Evolutionary conservation across 2,113 vertebrate species (phyloP).

Genomic region (Baryphthengus martii): DNA sequence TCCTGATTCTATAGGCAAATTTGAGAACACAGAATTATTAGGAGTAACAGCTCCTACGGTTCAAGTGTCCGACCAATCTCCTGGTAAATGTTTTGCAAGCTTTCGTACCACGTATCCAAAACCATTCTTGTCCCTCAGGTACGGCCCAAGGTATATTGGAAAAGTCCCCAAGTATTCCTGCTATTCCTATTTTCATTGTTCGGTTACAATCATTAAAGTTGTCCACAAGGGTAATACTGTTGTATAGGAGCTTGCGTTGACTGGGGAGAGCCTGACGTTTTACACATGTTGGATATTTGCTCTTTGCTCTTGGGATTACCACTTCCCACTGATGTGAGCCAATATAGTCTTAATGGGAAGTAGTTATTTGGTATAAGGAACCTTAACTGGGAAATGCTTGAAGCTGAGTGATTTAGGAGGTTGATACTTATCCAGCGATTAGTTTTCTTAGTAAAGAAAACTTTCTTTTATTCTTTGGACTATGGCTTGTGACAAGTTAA

Average conservation of each 20-base stretch:
- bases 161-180: neutral
- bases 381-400: neutral
- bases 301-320: neutral
- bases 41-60: neutral
- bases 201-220: neutral
- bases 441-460: neutral
- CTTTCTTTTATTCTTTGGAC: neutral
- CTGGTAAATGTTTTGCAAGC: neutral
- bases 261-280: rapidly evolving
- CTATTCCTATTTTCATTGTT: neutral
- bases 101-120: neutral
- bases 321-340: neutral
- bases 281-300: rapidly evolving
- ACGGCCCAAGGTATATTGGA: neutral
- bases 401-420: neutral
- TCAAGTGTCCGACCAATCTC: neutral
- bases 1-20: neutral
- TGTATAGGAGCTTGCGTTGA: neutral
- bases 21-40: neutral
- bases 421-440: neutral
- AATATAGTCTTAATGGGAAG: rapidly evolving
- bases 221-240: neutral
- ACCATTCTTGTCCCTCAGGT: neutral
- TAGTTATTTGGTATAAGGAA: neutral
- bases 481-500: neutral